Conservation (phyloP, 2,113 vertebrate species). For the Rhinolophus ferrumequinum region DNA sequence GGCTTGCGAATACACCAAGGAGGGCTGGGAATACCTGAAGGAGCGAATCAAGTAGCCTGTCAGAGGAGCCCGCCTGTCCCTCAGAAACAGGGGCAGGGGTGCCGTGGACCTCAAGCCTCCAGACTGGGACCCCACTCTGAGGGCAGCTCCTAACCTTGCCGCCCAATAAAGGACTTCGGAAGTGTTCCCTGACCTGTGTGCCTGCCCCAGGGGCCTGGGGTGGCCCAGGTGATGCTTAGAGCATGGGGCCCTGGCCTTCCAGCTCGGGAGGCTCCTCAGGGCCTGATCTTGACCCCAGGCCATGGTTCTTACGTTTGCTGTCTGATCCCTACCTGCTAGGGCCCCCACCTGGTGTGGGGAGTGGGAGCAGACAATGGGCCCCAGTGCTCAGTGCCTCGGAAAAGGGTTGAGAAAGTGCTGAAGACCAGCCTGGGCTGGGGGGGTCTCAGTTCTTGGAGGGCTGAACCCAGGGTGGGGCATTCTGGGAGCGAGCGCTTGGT, state of each 20-base stretch:
- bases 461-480: neutral
- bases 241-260: neutral
- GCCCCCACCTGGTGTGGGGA: neutral
- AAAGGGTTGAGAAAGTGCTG: neutral
- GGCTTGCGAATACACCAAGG: slow-evolving; percentile 86
- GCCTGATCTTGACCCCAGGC: neutral
- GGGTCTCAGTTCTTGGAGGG: neutral
- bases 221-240: neutral
- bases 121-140: neutral
- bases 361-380: neutral
- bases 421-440: neutral
- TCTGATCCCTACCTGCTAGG: neutral
- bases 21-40: slow-evolving; percentile 91
- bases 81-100: neutral
- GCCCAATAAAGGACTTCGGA: slow-evolving; percentile 84
- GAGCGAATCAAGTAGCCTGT: slow-evolving; percentile 87
- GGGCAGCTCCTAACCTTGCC: slow-evolving; percentile 1
- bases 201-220: neutral
- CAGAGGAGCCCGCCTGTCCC: neutral
- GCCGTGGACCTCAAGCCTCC: neutral
- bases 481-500: neutral
- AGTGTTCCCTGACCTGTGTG: neutral
- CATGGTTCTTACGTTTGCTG: neutral
- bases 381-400: neutral
- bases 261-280: neutral